Evolutionary conservation across 2,888 invertebrate genomes (phyloP).

Genomic region (Gnatocerus cornutus): DNA sequence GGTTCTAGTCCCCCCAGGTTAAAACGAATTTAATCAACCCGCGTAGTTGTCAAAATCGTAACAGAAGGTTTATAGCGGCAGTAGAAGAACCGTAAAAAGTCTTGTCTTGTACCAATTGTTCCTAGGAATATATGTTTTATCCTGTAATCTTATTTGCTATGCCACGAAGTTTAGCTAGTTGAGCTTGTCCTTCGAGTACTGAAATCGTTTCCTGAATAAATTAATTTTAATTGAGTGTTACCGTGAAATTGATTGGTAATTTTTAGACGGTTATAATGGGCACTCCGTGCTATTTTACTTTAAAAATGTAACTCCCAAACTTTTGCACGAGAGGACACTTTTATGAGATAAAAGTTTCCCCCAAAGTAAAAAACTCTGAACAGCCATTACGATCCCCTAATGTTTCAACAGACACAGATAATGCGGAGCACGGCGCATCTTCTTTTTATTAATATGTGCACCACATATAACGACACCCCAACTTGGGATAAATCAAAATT

Average conservation of each 20-base stretch:
- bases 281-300: no score
- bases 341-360: slow-evolving; percentile 64
- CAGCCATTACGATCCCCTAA: slow-evolving; percentile 64
- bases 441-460: slow-evolving; percentile 63
- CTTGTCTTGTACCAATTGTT: slow-evolving; percentile 50
- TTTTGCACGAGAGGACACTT: slow-evolving; percentile 34
- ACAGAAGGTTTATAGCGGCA: slow-evolving; percentile 58
- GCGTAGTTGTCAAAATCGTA: slow-evolving; percentile 60
- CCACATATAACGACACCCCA: slow-evolving; percentile 59
- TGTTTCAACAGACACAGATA: slow-evolving; percentile 62
- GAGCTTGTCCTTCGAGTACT: slow-evolving; percentile 34
- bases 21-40: slow-evolving; percentile 60
- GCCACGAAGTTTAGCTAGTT: slow-evolving; percentile 50
- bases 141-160: slow-evolving; percentile 58
- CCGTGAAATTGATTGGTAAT: slow-evolving; percentile 55
- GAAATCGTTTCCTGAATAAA: slow-evolving; percentile 52
- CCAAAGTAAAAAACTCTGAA: slow-evolving; percentile 63
- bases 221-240: slow-evolving; percentile 59
- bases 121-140: slow-evolving; percentile 55
- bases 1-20: slow-evolving; percentile 16
- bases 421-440: slow-evolving; percentile 60
- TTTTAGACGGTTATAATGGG: not conserved
- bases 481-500: slow-evolving; percentile 63
- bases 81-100: slow-evolving; percentile 59
- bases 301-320: slow-evolving; percentile 44